Percentiles rank a stretch among this genome's conserved stretches.
These are phyloP conservation scores for Hydraecia micacea DNA, from an alignment of 2,888 invertebrate species.

Conservation along the genomic window DNA sequence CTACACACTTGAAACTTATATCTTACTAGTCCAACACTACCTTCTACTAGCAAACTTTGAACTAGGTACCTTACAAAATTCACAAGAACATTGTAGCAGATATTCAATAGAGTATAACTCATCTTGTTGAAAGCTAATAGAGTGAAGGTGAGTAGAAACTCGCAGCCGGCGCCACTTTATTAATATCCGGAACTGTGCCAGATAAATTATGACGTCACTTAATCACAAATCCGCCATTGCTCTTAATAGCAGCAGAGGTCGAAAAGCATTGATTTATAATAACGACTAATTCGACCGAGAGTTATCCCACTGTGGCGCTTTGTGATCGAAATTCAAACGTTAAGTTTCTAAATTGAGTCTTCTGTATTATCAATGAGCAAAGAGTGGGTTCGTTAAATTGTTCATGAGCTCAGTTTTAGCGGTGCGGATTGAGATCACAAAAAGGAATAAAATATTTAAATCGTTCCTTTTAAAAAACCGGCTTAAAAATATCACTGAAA, in stretches of 20 bases:
- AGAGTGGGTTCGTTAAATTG: conserved; percentile 43
- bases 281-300: conserved; percentile 71
- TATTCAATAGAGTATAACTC: conserved; percentile 74
- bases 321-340: conserved; percentile 57
- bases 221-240: conserved; percentile 82
- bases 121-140: conserved; percentile 76
- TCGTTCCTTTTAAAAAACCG: background rate
- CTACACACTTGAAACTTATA: conserved; percentile 5
- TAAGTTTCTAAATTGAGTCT: conserved; percentile 53
- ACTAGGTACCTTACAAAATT: conserved; percentile 56
- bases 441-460: conserved; percentile 44
- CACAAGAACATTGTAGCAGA: conserved; percentile 64
- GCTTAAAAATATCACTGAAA: conserved; percentile 13
- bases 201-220: conserved; percentile 83
- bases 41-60: conserved; percentile 35
- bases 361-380: conserved; percentile 49
- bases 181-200: conserved; percentile 76
- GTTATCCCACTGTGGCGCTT: conserved; percentile 60
- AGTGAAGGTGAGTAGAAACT: conserved; percentile 74
- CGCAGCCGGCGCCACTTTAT: conserved; percentile 78
- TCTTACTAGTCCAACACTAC: conserved; percentile 6
- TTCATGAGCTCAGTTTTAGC: conserved; percentile 31
- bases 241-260: conserved; percentile 77
- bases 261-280: conserved; percentile 76
- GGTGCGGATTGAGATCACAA: background rate